Base-by-base conservation (phyloP, 2,113 vertebrate genomes). In the Cryptomyrus ogoouensis region DNA sequence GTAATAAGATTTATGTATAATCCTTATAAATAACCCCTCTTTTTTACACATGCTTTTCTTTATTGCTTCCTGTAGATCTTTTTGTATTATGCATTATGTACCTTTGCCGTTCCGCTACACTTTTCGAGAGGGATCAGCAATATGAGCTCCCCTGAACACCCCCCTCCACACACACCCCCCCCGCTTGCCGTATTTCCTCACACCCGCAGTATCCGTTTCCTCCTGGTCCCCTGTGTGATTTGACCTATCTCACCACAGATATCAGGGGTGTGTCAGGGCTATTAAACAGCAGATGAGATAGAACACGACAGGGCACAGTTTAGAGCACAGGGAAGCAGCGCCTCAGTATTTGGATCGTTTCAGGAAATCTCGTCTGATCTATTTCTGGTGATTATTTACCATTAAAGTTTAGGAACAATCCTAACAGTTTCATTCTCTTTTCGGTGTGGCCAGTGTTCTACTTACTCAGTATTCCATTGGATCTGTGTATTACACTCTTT, bases 261-360 rank as follows among this genome's bases (percentile, higher is more conserved):
- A 92, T 89, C 88, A 89, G 35, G 91, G 91, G 91, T 90, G 94
- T 92, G 94, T 90, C 91, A 2, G 58, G 13, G 70, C 86, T 91
- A 92, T 93, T 92, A 92, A 91, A 91, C 31, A 31, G 31, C 80
- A 91, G 92, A 93, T 93, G 91, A 94, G 92, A 93, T 91, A 90
- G n/a, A 66, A 46, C 90, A 89, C 87, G 66, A 89, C 42, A 87
- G 62, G 89, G 83, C 85, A 83, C 90, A 3, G 91, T 70, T 12
- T 31, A 31, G n/a, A 70, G 62, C 62, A 13, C 62, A 70, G 62
- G n/a, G 62, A 70, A 70, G 62, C 62, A 31, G 62, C 27, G 8
- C 62, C n/a, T 31, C 62, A 13, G 3, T 31, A 12, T 31, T 70
- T 70, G 62, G 62, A 13, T 70, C 9, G 24, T 62, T 62, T 62